Percentiles rank a stretch among this genome's conserved stretches.
Evolutionary conservation across 2,797 vertebrate genomes (phyloP).

Genomic region (Sebastes minor): DNA sequence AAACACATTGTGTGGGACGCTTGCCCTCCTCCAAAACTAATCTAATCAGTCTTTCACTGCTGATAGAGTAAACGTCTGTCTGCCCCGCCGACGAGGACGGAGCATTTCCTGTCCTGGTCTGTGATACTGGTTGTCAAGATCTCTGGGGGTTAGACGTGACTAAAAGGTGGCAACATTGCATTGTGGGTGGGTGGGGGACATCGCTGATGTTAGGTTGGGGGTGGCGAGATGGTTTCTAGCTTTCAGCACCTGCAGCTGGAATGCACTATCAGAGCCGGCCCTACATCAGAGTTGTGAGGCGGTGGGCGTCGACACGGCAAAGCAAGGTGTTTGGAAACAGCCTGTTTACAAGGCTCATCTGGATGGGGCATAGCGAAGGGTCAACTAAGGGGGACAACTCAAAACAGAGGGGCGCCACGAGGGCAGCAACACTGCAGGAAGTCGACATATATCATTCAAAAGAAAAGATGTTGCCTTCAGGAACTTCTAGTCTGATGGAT

Average conservation of each 20-base stretch:
- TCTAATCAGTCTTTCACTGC: constrained; percentile 83
- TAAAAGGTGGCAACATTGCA: constrained; percentile 61
- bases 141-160: constrained; percentile 38
- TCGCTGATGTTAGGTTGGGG: constrained; percentile 29
- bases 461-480: constrained; percentile 59
- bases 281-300: constrained; percentile 76
- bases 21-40: constrained; percentile 75
- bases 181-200: constrained; percentile 61
- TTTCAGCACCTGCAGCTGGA: constrained; percentile 85
- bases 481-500: constrained; percentile 67
- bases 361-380: constrained; percentile 76
- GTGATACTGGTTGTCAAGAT: constrained; percentile 57
- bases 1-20: constrained; percentile 78
- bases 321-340: constrained; percentile 83
- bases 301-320: constrained; percentile 79
- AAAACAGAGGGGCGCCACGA: constrained; percentile 66
- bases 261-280: constrained; percentile 74
- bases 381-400: constrained; percentile 80
- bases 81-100: constrained; percentile 83
- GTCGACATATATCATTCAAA: constrained; percentile 73
- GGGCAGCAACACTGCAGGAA: constrained; percentile 53
- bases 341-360: constrained; percentile 83
- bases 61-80: constrained; percentile 88
- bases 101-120: constrained; percentile 87
- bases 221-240: constrained; percentile 82